Evolutionary conservation across 1,140 invertebrate genomes (phyloP).

Genomic region (Cotesia typhae): DNA sequence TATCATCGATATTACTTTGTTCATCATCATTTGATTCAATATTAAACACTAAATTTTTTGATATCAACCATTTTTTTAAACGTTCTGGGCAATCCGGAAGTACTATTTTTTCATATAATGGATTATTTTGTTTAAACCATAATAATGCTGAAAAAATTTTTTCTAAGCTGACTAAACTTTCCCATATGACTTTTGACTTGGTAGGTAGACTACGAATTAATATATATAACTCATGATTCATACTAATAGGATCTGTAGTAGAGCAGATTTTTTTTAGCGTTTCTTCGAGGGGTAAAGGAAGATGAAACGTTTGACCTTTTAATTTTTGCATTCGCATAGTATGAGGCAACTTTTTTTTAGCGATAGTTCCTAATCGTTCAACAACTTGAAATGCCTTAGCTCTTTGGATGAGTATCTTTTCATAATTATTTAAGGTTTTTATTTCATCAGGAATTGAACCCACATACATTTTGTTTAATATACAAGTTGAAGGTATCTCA

Average conservation of each 20-base stretch:
- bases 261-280: constrained; percentile 36
- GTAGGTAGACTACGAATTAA: constrained; percentile 39
- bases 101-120: constrained; percentile 24
- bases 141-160: constrained; percentile 37
- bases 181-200: constrained; percentile 44
- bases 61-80: too few species aligned
- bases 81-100: too few species aligned
- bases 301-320: constrained; percentile 45
- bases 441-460: constrained; percentile 35
- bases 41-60: too few species aligned
- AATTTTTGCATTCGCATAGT: constrained; percentile 48
- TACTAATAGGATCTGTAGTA: neutral
- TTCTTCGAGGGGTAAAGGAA: constrained; percentile 23
- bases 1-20: too few species aligned
- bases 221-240: constrained; percentile 40
- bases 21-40: too few species aligned
- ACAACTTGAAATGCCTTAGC: neutral
- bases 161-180: constrained; percentile 38
- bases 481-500: constrained; percentile 34
- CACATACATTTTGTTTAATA: constrained; percentile 36
- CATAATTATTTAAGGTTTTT: constrained; percentile 43
- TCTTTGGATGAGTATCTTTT: constrained; percentile 42
- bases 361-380: neutral
- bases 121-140: constrained; percentile 41
- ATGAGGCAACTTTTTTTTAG: neutral